A percentile compares a stretch with the other conserved stretches of the same genome.
phyloP scores from a whole-genome alignment of 2,888 invertebrate species.

The Scaptomyza polygonia region DNA sequence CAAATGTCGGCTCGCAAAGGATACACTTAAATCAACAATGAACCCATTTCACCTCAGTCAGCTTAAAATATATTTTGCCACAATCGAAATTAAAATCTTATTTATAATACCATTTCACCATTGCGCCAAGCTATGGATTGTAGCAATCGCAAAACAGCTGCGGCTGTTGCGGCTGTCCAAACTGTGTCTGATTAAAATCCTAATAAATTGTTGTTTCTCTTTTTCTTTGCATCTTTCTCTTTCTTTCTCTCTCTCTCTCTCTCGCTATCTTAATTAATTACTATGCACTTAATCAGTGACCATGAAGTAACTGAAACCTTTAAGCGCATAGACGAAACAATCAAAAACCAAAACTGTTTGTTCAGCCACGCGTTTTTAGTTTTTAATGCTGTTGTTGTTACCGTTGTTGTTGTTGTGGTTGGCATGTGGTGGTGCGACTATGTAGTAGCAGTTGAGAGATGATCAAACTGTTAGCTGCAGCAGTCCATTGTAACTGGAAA shows the following conservation, averaged over 20 bases:
- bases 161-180: constrained; percentile 15
- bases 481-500: constrained; percentile 1
- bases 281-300: constrained; percentile 76
- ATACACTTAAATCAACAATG: constrained; percentile 20
- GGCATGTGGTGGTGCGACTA: constrained; percentile 11
- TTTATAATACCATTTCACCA: constrained; percentile 16
- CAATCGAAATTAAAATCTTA: constrained; percentile 55
- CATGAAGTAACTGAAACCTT: constrained; percentile 66
- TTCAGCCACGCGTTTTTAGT: constrained; percentile 22
- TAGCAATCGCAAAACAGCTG: neutral
- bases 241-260: constrained; percentile 24
- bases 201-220: constrained; percentile 60
- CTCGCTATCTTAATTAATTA: constrained; percentile 57
- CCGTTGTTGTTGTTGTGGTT: constrained; percentile 17
- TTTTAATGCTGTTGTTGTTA: neutral
- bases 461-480: constrained; percentile 10
- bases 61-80: constrained; percentile 26
- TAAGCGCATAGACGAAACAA: constrained; percentile 40
- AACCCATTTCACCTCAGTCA: constrained; percentile 37
- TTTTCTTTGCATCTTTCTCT: constrained; percentile 42
- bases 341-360: constrained; percentile 14
- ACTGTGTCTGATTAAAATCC: constrained; percentile 52
- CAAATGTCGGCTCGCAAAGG: constrained; percentile 7
- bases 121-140: constrained; percentile 15
- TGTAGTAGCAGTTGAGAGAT: constrained; percentile 18